phyloP scores from a whole-genome alignment of 2,888 invertebrate species.

The Orchestes rusci region DNA sequence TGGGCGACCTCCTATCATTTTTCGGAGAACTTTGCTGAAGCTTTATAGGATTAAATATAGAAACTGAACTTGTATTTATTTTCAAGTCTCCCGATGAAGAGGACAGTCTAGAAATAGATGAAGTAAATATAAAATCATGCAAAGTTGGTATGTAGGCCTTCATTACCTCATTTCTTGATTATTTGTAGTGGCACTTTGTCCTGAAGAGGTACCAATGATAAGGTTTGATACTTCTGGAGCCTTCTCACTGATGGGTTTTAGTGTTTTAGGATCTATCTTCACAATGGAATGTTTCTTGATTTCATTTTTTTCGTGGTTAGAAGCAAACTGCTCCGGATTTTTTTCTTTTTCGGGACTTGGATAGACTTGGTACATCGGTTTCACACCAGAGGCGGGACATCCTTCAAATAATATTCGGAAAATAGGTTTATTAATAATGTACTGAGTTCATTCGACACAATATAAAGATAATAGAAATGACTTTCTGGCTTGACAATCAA shows the following conservation, averaged over 20 bases:
- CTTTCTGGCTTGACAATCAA: too few species aligned
- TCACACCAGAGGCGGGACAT: slow-evolving; percentile 54
- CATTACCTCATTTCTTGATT: slow-evolving; percentile 19
- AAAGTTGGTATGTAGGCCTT: background rate
- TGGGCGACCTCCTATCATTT: slow-evolving; percentile 38
- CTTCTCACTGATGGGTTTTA: slow-evolving; percentile 47
- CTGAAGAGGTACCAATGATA: slow-evolving; percentile 14
- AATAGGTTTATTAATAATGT: too few species aligned
- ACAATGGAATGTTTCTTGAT: slow-evolving; percentile 44
- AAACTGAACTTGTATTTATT: slow-evolving; percentile 44
- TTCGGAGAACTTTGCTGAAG: slow-evolving; percentile 40
- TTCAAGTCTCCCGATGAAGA: slow-evolving; percentile 34
- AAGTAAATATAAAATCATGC: background rate
- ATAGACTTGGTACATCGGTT: slow-evolving; percentile 51
- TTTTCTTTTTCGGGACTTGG: slow-evolving; percentile 42
- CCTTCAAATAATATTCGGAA: slow-evolving; percentile 31
- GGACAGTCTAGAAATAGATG: too few species aligned
- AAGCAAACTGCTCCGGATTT: slow-evolving; percentile 8
- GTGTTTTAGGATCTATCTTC: slow-evolving; percentile 53
- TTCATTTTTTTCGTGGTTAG: slow-evolving; percentile 35
- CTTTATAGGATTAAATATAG: slow-evolving; percentile 43
- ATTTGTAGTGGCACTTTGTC: too few species aligned
- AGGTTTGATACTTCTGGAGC: slow-evolving; percentile 40
- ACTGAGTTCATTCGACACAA: too few species aligned
- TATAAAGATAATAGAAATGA: too few species aligned